These are phyloP conservation scores for Pissodes strobi DNA, from an alignment of 1,140 invertebrate genomes.

Conservation along the genomic window DNA sequence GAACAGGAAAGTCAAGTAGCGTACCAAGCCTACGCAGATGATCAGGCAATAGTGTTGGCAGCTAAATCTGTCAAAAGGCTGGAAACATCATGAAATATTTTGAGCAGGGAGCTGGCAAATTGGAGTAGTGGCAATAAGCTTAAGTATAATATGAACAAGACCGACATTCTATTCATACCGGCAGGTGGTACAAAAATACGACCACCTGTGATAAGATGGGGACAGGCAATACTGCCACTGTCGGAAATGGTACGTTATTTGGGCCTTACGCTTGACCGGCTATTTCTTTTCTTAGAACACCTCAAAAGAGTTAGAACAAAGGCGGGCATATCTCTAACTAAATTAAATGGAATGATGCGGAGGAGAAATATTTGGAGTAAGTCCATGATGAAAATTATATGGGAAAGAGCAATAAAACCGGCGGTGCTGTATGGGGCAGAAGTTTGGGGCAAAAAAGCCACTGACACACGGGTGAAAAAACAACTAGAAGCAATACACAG, in stretches of 20 bases:
- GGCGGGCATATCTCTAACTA: background rate
- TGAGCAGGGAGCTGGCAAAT: background rate
- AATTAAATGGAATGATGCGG: constrained; percentile 13
- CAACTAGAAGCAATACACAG: constrained; percentile 33
- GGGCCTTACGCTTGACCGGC: constrained; percentile 30
- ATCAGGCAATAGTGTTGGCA: constrained; percentile 24
- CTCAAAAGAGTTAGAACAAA: constrained; percentile 18
- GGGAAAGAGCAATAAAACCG: constrained; percentile 24
- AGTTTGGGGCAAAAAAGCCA: constrained; percentile 22
- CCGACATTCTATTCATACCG: constrained; percentile 28
- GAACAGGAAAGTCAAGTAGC: background rate
- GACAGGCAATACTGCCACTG: background rate
- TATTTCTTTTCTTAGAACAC: constrained; percentile 28
- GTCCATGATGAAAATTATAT: constrained; percentile 24
- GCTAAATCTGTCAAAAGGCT: constrained; percentile 21
- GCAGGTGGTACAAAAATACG: constrained; percentile 3
- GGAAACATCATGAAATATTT: constrained; percentile 21
- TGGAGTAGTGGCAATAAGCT: constrained; percentile 13
- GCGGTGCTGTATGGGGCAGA: constrained; percentile 34
- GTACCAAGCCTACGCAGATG: constrained; percentile 33
- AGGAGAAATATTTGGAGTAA: constrained; percentile 29
- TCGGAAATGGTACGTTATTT: constrained; percentile 28
- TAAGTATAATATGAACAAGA: constrained; percentile 34
- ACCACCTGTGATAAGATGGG: constrained; percentile 29
- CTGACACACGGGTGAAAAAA: constrained; percentile 13